phyloP scores from a whole-genome alignment of 2,797 vertebrate genomes.

The Sebastes hubbsi region DNA sequence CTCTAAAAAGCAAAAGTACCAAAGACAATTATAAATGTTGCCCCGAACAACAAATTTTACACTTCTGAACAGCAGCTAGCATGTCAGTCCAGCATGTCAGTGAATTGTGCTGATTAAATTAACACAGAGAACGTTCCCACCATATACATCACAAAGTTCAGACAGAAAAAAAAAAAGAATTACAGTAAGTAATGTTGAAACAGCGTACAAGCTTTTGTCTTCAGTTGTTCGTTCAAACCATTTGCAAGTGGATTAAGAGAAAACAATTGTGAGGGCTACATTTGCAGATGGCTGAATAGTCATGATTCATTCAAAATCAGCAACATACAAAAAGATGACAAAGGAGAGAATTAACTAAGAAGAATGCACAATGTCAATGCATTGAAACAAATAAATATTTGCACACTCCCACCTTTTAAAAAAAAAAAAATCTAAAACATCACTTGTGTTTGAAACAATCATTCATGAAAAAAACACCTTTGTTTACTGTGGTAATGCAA shows the following conservation, averaged over 20 bases:
- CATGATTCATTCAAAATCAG: constrained; percentile 78
- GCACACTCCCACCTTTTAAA: constrained; percentile 89
- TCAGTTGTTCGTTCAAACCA: constrained; percentile 86
- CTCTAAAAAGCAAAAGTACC: constrained; percentile 91
- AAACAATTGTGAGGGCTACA: constrained; percentile 80
- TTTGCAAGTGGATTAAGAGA: constrained; percentile 85
- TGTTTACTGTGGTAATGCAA: constrained; percentile 68
- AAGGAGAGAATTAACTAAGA: constrained; percentile 82
- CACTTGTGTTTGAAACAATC: constrained; percentile 85
- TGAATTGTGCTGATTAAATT: constrained; percentile 99
- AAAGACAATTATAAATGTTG: constrained; percentile 88
- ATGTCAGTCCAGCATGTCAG: constrained; percentile 99
- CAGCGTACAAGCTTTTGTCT: constrained; percentile 90
- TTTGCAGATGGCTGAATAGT: constrained; percentile 84
- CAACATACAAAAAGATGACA: constrained; percentile 80
- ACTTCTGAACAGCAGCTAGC: constrained; percentile 99
- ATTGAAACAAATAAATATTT: constrained; percentile 92
- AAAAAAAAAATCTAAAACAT: constrained; percentile 87
- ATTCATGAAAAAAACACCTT: constrained; percentile 76
- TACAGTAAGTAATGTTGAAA: constrained; percentile 97
- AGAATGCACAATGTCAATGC: constrained; percentile 82
- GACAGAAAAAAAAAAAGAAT: constrained; percentile 82
- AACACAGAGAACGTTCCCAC: constrained; percentile 98
- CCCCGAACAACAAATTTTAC: constrained; percentile 89
- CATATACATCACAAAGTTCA: constrained; percentile 98